Base-by-base conservation (phyloP, 2,888 invertebrate genomes). In the Eurytoma californica region DNA sequence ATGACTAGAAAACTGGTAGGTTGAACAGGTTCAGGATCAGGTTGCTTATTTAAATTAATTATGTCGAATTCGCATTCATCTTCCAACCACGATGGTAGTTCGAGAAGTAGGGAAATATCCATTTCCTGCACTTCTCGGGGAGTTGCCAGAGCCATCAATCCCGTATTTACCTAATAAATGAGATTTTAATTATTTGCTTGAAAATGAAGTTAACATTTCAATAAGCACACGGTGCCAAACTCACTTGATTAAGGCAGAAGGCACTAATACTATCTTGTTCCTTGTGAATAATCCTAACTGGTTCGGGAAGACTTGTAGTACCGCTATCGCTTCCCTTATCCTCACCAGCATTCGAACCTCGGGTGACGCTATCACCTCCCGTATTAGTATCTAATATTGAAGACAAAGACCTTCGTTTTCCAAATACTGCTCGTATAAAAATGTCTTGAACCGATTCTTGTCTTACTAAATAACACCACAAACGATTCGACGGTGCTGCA, bases 11-110 rank as follows among this genome's bases (percentile, higher is more conserved):
- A 98, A 86, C 97, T 96, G 73, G 96, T 95, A 82, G 94, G 93
- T 66, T 95, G 94, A 81, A 94, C 91, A 51, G 94, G 92, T 83
- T 96, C 96, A 66, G 94, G 94, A 88, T 96, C 96, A 18, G 86
- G 84, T 72, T 88, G 88, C 83, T 94, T 94, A 79, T 93, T 94
- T 69, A 96, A 91, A 87, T 95, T 96, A 84, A 98, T 92, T 85
- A 99, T 95, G 91, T 99, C 99, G 87, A 98, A 95, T 91, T 99
- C 98, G 88, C 97, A 98, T 91, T 98, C 97, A 91, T 99, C 98
- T 91, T 98, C 97, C 79, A 98, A 93, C 98, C 98, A 99, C 82
- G 95, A 94, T 9, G 97, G 96, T 74, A 97, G 95, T 86, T 97
- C 96, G n/a, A 96, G 92, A 47, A 99, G 92, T 67, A 97, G 92